Evolutionary conservation across 2,888 invertebrate genomes (phyloP), one percentile per base, ranked within the genome.

Genomic region (Ectemnius lituratus): DNA sequence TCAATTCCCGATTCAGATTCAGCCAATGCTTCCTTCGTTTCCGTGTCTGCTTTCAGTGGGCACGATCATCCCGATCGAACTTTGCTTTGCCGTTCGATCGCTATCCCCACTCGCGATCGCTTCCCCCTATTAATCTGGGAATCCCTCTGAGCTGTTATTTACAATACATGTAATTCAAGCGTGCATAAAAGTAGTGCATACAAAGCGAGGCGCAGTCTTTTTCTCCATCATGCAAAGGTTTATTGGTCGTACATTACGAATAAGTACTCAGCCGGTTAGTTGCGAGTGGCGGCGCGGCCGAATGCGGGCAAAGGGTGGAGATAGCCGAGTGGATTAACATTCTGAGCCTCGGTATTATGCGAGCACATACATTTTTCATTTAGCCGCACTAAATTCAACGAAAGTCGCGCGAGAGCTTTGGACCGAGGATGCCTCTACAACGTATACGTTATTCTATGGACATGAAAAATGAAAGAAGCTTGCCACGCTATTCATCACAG

Each of bases 381-480:
- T 60, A 52, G 56, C 63, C 59, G 49, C 67, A 71, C 71, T 70
- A 63, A 73, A 78, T 59, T 37, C 57, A 75, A 65, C 60, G 49
- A 37, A 62, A 56, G 23, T 47, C 56, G 64, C 70, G 62, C 66
- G 67, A 27, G 37, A 8, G 37, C 37, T 37, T 37, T 37, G 6
- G 37, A 37, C 8, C 37, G 8, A 8, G 1, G 37, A 1, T 2
- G 4, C 37, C 8, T 11, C 8, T 62, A 45, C 27, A 28, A 64
- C 47, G 56, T 65, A n/a, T 57, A 27, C 6, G 23, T 45, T 70
- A 61, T 60, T 47, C 76, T 59, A 62, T 56, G 64, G 68, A 66
- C 67, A 65, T 82, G 82, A 82, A 82, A 82, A 82, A 82, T 82
- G 82, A 75, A 81, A 76, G 79, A 79, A 75, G 73, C 74, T 61